Conservation (phyloP, 92 coral and sea anemone genomes). For the Hydrozoanthus gracilis region DNA sequence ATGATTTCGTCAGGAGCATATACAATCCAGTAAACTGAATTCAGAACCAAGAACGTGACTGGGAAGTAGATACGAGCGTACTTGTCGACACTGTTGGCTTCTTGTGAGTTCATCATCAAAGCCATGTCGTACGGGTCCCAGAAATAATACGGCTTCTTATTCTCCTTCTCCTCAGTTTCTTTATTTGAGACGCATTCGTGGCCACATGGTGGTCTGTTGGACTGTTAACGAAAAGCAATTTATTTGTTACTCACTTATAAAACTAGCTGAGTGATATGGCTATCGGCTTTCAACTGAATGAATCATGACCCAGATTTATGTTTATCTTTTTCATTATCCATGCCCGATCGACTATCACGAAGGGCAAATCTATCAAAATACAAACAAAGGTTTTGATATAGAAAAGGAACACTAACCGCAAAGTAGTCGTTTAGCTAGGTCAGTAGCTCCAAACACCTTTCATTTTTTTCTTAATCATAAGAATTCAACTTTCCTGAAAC, state of each 20-base stretch:
- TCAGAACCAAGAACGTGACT: slow-evolving; percentile 77
- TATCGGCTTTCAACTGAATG: no score
- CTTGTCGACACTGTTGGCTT: slow-evolving; percentile 75
- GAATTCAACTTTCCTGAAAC: no score
- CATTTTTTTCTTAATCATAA: no score
- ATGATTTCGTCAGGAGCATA: slow-evolving; percentile 91
- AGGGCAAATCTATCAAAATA: no score
- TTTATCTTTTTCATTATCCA: no score
- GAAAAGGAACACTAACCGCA: no score
- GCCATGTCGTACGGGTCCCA: slow-evolving; percentile 81
- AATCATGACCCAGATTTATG: no score
- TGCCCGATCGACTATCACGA: no score
- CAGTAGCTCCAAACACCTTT: no score
- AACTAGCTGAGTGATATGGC: no score
- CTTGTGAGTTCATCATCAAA: slow-evolving; percentile 65
- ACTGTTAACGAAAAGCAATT: neutral
- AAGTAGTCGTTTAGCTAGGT: no score
- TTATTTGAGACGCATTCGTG: neutral
- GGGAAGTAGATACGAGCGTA: slow-evolving; percentile 87
- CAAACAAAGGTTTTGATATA: no score
- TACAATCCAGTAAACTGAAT: slow-evolving; percentile 86
- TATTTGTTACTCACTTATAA: neutral
- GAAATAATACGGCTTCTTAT: slow-evolving; percentile 63
- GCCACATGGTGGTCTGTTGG: neutral
- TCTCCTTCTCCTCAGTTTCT: slow-evolving; percentile 4